phyloP scores from a whole-genome alignment of 2,888 invertebrate genomes.

The Zaprionus bogoriensis region DNA sequence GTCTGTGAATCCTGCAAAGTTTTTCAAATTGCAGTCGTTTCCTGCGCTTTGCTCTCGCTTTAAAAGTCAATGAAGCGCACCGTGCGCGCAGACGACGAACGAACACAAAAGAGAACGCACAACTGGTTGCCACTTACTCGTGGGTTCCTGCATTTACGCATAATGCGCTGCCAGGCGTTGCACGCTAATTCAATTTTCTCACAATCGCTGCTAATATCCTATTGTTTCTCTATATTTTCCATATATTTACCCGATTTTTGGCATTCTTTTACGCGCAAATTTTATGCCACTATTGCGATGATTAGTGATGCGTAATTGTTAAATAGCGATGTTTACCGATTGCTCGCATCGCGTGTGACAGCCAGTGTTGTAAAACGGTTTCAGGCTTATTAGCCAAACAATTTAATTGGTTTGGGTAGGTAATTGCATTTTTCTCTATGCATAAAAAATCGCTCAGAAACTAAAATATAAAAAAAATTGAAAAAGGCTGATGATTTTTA shows the following conservation, averaged over 20 bases:
- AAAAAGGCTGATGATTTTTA: neutral
- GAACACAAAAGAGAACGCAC: conserved; percentile 66
- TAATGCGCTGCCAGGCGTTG: conserved; percentile 13
- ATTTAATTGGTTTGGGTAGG: neutral
- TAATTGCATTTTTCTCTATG: too few species aligned
- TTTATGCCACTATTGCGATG: conserved; percentile 50
- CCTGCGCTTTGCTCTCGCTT: conserved; percentile 40
- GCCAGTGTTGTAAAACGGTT: conserved; percentile 23
- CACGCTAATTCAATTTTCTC: neutral
- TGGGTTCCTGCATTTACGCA: conserved; percentile 1
- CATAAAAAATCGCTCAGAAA: too few species aligned
- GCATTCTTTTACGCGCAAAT: conserved; percentile 64
- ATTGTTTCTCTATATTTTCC: conserved; percentile 25
- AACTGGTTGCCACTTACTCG: conserved; percentile 12
- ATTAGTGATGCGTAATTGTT: conserved; percentile 41
- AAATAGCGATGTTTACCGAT: conserved; percentile 27
- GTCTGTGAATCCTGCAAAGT: neutral
- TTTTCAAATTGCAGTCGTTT: conserved; percentile 17
- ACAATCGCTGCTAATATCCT: conserved; percentile 16
- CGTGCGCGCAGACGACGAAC: conserved; percentile 59
- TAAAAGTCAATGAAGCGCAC: conserved; percentile 75
- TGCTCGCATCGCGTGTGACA: conserved; percentile 33
- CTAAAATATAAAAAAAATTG: neutral
- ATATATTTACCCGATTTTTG: conserved; percentile 41
- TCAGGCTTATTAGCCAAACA: too few species aligned